Base-by-base conservation (phyloP, 2,888 invertebrate genomes). In the Epinotia brunnichana region DNA sequence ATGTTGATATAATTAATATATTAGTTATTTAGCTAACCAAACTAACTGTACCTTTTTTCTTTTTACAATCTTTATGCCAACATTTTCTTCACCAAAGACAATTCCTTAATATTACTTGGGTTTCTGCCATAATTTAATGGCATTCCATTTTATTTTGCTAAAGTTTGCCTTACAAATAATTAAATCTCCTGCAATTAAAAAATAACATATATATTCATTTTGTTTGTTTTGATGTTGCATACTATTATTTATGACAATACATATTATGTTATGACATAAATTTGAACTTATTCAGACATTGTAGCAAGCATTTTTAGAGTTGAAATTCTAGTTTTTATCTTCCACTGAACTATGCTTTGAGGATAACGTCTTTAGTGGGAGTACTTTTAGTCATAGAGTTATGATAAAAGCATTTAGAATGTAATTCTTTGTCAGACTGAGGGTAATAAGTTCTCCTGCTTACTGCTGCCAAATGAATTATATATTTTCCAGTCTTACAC, bases 41-140 rank as follows among this genome's bases (percentile, higher is more conserved):
- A 77, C 73, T 75, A 77, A 77, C 73, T 75, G 72, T 76, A 74
- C 75, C 68, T 78, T 80, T n/a, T 81, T 77, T 74, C 76, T 76
- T 70, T 76, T 69, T 75, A 74, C 77, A 76, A 76, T 75, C 61
- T 63, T 61, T 57, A 74, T 75, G 41, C 24, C 10, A 57, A 67
- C 80, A 79, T 84, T 83, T 79, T 84, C 83, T 85, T 88, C 87
- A 86, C 90, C 90, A 90, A 90, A 90, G 90, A 90, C 82, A 77
- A 75, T 75, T 75, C 73, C 73, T 76, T 74, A 77, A 74, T 77
- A 67, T 62, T 41, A 70, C 69, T 48, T 70, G 70, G 59, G 41
- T 75, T 13, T 73, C 74, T 73, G 73, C 54, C 71, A 74, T 76
- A 44, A 39, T 70, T 74, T 53, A 61, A 68, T 75, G 69, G 63